These are phyloP conservation scores for Ostrea edulis DNA, from an alignment of 1,140 invertebrate species.

Conservation along the genomic window DNA sequence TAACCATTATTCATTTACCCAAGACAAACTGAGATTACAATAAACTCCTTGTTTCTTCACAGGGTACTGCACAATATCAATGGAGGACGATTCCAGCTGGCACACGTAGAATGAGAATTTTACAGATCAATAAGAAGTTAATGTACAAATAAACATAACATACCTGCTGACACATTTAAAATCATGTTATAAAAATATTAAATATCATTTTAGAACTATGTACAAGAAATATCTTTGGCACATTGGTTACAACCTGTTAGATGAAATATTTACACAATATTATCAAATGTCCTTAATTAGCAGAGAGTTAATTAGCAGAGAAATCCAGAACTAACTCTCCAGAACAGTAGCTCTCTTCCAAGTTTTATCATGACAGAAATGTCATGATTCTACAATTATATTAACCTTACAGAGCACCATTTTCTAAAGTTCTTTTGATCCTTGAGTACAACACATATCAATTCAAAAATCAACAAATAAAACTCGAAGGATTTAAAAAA, in stretches of 20 bases:
- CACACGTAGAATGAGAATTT: not conserved
- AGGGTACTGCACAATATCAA: not conserved
- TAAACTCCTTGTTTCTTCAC: not conserved
- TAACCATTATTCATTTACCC: slow-evolving; percentile 11
- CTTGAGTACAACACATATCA: not conserved
- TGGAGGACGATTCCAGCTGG: not conserved
- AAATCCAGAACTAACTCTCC: not conserved
- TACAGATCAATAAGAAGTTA: not conserved
- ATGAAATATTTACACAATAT: not conserved
- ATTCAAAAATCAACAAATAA: not conserved
- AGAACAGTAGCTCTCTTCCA: not conserved
- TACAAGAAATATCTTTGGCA: slow-evolving; percentile 28
- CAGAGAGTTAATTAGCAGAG: not conserved
- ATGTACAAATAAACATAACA: not conserved
- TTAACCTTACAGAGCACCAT: not conserved
- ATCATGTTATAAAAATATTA: slow-evolving; percentile 4
- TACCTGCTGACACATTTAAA: not conserved
- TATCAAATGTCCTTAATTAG: not conserved
- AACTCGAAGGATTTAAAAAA: not conserved
- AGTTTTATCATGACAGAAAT: not conserved
- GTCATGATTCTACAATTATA: not conserved
- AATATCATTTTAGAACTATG: not conserved
- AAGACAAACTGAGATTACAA: slow-evolving; percentile 15
- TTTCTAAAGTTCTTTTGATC: slow-evolving; percentile 10
- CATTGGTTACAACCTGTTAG: slow-evolving; percentile 18